A percentile compares a stretch with the other conserved stretches of the same genome.
phyloP scores from a whole-genome alignment of 1,140 invertebrate genomes.

The Campodea augens region DNA sequence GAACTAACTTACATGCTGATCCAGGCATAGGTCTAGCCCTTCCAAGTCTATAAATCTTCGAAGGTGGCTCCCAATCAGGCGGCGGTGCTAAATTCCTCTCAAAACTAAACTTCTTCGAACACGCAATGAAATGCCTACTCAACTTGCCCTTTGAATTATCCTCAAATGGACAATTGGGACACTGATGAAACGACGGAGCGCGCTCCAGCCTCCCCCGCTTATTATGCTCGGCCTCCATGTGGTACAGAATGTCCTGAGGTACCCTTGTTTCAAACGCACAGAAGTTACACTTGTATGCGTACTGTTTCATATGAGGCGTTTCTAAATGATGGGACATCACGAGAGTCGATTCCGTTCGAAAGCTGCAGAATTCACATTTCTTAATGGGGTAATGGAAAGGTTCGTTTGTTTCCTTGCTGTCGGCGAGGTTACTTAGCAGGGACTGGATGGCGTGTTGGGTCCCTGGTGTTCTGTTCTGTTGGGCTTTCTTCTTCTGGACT shows the following conservation, averaged over 20 bases:
- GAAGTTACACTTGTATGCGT: slow-evolving; percentile 64
- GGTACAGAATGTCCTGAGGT: slow-evolving; percentile 70
- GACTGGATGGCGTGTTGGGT: slow-evolving; percentile 58
- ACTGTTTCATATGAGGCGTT: slow-evolving; percentile 76
- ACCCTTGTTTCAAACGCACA: slow-evolving; percentile 63
- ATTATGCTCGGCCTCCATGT: slow-evolving; percentile 78
- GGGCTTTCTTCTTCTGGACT: slow-evolving; percentile 61
- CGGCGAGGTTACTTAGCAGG: slow-evolving; percentile 60
- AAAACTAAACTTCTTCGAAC: slow-evolving; percentile 73
- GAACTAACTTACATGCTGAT: too few relatives aligned
- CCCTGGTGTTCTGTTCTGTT: slow-evolving; percentile 37
- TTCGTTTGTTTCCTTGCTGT: slow-evolving; percentile 73
- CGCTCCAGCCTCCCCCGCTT: slow-evolving; percentile 60
- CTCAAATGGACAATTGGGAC: slow-evolving; percentile 83
- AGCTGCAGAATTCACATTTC: slow-evolving; percentile 79
- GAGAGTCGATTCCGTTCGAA: slow-evolving; percentile 73
- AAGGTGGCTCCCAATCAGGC: slow-evolving; percentile 75
- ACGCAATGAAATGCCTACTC: slow-evolving; percentile 68
- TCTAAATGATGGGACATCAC: slow-evolving; percentile 78
- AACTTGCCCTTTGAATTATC: slow-evolving; percentile 87
- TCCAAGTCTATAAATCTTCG: slow-evolving; percentile 62
- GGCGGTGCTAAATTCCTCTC: slow-evolving; percentile 66
- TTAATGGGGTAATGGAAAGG: slow-evolving; percentile 57
- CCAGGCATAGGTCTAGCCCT: slow-evolving; percentile 28
- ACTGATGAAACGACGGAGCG: slow-evolving; percentile 73